Conservation (phyloP, 2,888 invertebrate genomes). For the Polydrusus pterygomalis region DNA sequence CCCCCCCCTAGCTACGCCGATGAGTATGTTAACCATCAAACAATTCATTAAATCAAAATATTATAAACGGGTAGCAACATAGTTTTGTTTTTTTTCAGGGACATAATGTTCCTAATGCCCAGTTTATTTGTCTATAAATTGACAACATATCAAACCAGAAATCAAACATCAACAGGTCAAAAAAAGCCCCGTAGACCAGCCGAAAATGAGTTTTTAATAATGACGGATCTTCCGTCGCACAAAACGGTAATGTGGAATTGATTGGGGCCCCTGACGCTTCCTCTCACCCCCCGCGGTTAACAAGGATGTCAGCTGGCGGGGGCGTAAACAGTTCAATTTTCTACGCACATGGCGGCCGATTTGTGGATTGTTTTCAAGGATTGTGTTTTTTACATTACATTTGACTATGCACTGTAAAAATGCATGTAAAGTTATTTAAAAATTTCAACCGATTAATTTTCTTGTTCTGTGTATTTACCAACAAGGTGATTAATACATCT, state of each 20-base stretch:
- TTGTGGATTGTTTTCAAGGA: conserved; percentile 37
- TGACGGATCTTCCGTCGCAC: conserved; percentile 43
- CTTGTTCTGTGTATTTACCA: too few relatives aligned
- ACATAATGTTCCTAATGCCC: neutral
- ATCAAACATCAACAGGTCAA: conserved; percentile 41
- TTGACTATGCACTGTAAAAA: too few relatives aligned
- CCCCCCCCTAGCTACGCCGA: too few relatives aligned
- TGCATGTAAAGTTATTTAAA: too few relatives aligned
- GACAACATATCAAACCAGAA: conserved; percentile 24
- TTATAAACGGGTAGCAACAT: too few relatives aligned
- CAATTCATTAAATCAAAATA: too few relatives aligned
- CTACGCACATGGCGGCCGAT: conserved; percentile 48
- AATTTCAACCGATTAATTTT: too few relatives aligned
- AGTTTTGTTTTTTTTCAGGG: too few relatives aligned
- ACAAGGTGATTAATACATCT: too few relatives aligned
- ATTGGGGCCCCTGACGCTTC: conserved; percentile 63
- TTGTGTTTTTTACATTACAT: neutral
- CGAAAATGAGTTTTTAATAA: conserved; percentile 55
- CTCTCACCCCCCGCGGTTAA: conserved; percentile 47
- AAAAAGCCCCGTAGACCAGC: conserved; percentile 33
- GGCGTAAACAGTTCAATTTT: conserved; percentile 52
- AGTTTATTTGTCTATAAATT: neutral
- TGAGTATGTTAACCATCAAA: too few relatives aligned
- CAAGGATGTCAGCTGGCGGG: conserved; percentile 54
- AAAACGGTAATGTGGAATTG: conserved; percentile 66